phyloP scores from a whole-genome alignment of 2,888 invertebrate genomes.

The Periphyllus acericola region DNA sequence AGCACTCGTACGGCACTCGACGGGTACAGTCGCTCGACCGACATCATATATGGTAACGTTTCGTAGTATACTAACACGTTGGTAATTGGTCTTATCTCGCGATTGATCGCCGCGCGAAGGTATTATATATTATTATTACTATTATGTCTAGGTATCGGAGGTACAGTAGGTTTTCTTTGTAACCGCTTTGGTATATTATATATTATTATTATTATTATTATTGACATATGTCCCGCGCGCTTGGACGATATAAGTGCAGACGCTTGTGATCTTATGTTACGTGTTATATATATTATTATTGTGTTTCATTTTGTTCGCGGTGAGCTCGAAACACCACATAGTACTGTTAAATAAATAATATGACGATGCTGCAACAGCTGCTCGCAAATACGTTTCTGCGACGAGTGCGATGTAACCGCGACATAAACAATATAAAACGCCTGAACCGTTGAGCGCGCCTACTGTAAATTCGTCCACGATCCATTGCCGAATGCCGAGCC shows the following conservation, averaged over 20 bases:
- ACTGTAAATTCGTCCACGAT: no score
- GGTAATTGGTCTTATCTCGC: slow-evolving; percentile 31
- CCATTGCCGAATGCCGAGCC: no score
- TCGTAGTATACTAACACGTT: slow-evolving; percentile 6
- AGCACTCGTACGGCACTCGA: not conserved
- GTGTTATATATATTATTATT: not conserved
- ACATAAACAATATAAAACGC: no score
- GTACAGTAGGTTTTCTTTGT: not conserved
- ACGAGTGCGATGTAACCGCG: no score
- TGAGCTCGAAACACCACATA: not conserved
- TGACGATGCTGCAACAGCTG: no score
- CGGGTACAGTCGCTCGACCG: slow-evolving; percentile 4
- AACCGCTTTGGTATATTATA: not conserved
- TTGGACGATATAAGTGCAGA: not conserved
- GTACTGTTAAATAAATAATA: no score
- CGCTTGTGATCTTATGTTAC: not conserved
- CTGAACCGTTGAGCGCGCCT: no score
- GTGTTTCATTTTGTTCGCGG: not conserved
- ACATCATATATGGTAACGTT: slow-evolving; percentile 37
- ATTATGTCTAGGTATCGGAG: no score
- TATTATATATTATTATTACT: no score
- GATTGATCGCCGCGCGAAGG: not conserved
- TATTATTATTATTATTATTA: no score
- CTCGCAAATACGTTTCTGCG: no score
- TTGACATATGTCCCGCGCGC: not conserved